A percentile compares a stretch with the other conserved stretches of the same genome.
These are phyloP conservation scores for Sceloporus tristichus DNA, from an alignment of 2,113 vertebrate genomes.

Conservation along the genomic window DNA sequence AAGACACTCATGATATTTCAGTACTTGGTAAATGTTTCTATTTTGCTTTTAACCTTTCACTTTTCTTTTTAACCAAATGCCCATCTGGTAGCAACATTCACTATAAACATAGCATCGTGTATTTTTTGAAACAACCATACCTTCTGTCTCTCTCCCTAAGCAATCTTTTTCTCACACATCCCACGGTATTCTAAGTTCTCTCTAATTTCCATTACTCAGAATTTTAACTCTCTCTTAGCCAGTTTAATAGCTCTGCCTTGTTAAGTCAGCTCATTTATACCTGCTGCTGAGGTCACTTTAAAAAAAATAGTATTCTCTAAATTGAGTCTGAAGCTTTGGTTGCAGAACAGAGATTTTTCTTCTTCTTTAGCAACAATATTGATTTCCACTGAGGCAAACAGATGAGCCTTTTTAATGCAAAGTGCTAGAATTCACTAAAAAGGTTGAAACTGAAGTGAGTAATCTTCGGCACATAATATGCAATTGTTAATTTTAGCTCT, in stretches of 20 bases:
- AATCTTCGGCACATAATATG: slow-evolving; percentile 84
- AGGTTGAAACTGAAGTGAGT: slow-evolving; percentile 89
- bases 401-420: slow-evolving; percentile 76
- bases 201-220: background rate
- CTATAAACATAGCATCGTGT: background rate
- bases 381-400: slow-evolving; percentile 75
- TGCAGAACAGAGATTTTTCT: slow-evolving; percentile 43
- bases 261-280: slow-evolving; percentile 33
- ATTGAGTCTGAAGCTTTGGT: slow-evolving; percentile 50
- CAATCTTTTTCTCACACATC: background rate
- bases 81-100: slow-evolving; percentile 43
- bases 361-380: slow-evolving; percentile 58
- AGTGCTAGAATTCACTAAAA: slow-evolving; percentile 82
- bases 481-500: slow-evolving; percentile 87
- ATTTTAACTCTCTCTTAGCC: slow-evolving; percentile 5
- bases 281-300: slow-evolving; percentile 27
- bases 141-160: slow-evolving; percentile 22
- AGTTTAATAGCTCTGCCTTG: slow-evolving; percentile 6
- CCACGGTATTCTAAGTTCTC: slow-evolving; percentile 22
- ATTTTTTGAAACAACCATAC: slow-evolving; percentile 14
- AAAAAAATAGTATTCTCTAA: slow-evolving; percentile 36
- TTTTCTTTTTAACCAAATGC: slow-evolving; percentile 60
- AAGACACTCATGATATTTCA: slow-evolving; percentile 48
- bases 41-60: slow-evolving; percentile 50
- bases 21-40: slow-evolving; percentile 54